Base-by-base conservation (phyloP, 2,797 vertebrate species). In the Tiaroga cobitis region DNA sequence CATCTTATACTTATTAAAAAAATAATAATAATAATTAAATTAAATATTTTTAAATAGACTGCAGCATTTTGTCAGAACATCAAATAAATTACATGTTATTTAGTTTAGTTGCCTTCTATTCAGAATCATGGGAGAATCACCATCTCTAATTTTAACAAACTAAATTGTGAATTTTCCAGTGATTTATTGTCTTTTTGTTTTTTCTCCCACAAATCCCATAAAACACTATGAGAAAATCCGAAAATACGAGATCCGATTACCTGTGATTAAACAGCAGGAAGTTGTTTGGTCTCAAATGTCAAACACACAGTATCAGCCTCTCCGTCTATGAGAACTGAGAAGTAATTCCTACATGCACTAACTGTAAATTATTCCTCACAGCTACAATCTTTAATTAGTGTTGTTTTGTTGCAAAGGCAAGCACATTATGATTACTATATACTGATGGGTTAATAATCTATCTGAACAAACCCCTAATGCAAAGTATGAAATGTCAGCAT, bases 211-310 rank as follows among this genome's bases (percentile, higher is more conserved):
- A 63, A 82, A 73, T 72, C 11, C 18, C 4, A 5, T 21, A 18
- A 63, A 63, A 65, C 21, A 37, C 29, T 13, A 26, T 54, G 32
- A 39, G 73, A 29, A 29, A 68, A 63, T 65, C 2, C 0, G 3
- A 37, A 56, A 41, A 56, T 6, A 41, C 16, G 29, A 68, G 34
- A 54, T 61, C 49, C 0, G 15, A 49, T 74, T 63, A 63, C 68
- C 54, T 41, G 68, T 5, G 37, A 54, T 76, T 21, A 67, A 75
- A 75, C 24, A 32, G 8, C 59, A 54, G 69, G n/a, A 82, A 46
- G 43, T 67, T 39, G 59, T 74, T 65, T 37, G 41, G 24, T 67
- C 73, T 83, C 72, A 83, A 76, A 67, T 83, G 82, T 83, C 43
- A 83, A 51, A 26, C 82, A 39, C 29, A 76, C 82, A 67, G 72